Conservation (phyloP, 2,113 vertebrate species). For the Gobius niger region DNA sequence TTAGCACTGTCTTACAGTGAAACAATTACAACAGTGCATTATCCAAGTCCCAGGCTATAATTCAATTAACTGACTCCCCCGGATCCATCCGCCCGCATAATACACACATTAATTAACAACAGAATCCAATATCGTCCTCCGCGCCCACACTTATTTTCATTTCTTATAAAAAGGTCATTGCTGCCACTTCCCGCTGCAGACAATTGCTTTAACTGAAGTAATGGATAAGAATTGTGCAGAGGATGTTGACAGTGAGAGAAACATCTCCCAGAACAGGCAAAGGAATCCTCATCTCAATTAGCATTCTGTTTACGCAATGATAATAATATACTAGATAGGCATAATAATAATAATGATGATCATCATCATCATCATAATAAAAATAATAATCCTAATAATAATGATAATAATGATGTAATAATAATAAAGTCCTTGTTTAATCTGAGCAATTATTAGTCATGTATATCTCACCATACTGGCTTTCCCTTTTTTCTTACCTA, state of each 20-base stretch:
- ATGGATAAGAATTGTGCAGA: slow-evolving; percentile 56
- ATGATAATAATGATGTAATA: no score
- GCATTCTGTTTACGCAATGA: no score
- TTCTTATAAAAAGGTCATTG: slow-evolving; percentile 71
- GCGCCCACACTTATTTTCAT: slow-evolving; percentile 73
- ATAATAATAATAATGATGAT: no score
- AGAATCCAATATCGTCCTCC: slow-evolving; percentile 75
- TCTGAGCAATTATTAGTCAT: no score
- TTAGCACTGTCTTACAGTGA: slow-evolving; percentile 59
- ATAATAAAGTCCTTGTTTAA: no score
- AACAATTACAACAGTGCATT: slow-evolving; percentile 76
- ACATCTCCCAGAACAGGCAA: not conserved
- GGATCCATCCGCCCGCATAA: slow-evolving; percentile 72
- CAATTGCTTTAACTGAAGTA: slow-evolving; percentile 61
- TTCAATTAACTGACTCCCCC: slow-evolving; percentile 74
- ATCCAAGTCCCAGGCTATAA: slow-evolving; percentile 73
- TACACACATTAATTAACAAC: slow-evolving; percentile 77
- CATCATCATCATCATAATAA: no score
- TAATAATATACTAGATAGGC: no score
- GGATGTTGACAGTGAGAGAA: slow-evolving; percentile 13
- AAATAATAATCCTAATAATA: no score
- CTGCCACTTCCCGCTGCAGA: slow-evolving; percentile 63
- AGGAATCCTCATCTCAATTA: not conserved
- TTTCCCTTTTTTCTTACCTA: no score
- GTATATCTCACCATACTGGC: no score